phyloP scores from a whole-genome alignment of 2,797 vertebrate genomes.

The Amniataba percoides region DNA sequence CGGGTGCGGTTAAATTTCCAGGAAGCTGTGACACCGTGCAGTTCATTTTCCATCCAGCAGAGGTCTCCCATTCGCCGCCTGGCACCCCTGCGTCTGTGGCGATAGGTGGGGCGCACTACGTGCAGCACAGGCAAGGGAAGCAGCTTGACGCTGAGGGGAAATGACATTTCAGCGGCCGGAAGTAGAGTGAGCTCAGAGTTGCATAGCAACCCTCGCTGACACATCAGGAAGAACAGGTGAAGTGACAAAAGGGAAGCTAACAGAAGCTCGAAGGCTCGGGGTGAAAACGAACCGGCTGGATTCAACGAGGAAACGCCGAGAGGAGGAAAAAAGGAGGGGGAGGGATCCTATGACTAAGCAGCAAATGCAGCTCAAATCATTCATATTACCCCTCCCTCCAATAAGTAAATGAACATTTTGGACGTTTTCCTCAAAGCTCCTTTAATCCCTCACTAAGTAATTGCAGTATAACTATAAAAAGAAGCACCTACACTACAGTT shows the following conservation, averaged over 20 bases:
- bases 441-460: not conserved
- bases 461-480: not conserved
- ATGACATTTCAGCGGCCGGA: constrained; percentile 78
- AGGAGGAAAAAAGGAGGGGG: not conserved
- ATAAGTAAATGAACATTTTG: not conserved
- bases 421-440: not conserved
- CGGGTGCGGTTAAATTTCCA: not conserved
- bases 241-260: constrained; percentile 36
- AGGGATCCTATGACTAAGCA: constrained; percentile 28
- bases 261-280: not conserved
- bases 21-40: constrained; percentile 31
- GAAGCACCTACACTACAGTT: not conserved
- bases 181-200: constrained; percentile 61
- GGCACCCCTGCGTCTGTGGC: not conserved
- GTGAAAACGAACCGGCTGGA: constrained; percentile 34
- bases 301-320: constrained; percentile 27
- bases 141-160: constrained; percentile 77
- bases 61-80: constrained; percentile 64
- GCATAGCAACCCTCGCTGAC: constrained; percentile 71
- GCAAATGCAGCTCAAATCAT: not conserved
- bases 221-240: constrained; percentile 67
- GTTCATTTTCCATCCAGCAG: constrained; percentile 72
- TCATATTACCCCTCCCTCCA: not conserved
- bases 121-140: constrained; percentile 58
- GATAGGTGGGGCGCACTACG: constrained; percentile 66